Conservation (phyloP, 2,888 invertebrate species). For the Drosophila flavopinicola region DNA sequence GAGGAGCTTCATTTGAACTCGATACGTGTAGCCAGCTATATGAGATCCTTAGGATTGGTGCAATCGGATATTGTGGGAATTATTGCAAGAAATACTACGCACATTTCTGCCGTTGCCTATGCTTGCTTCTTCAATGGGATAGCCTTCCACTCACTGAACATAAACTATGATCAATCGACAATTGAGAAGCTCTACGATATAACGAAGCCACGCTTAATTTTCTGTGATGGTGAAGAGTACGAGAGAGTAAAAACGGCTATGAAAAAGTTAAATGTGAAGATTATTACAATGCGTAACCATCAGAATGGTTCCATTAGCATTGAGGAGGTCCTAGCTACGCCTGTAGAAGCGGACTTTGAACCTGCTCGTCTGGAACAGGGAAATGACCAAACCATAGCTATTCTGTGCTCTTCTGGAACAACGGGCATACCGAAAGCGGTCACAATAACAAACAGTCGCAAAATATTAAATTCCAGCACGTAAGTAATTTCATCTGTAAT, state of each 20-base stretch:
- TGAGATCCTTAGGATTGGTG: slow-evolving; percentile 50
- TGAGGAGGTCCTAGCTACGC: slow-evolving; percentile 38
- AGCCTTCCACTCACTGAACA: slow-evolving; percentile 67
- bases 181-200: slow-evolving; percentile 51
- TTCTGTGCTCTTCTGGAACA: slow-evolving; percentile 81
- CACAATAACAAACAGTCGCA: slow-evolving; percentile 58
- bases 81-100: slow-evolving; percentile 68
- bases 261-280: slow-evolving; percentile 19
- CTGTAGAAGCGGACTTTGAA: slow-evolving; percentile 38
- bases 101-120: slow-evolving; percentile 65
- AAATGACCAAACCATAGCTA: slow-evolving; percentile 71
- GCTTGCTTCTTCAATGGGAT: slow-evolving; percentile 74
- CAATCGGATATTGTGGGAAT: slow-evolving; percentile 74
- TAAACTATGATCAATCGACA: slow-evolving; percentile 44
- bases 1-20: slow-evolving; percentile 56
- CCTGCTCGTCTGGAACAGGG: slow-evolving; percentile 67
- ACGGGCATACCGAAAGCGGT: slow-evolving; percentile 79
- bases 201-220: slow-evolving; percentile 67
- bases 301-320: slow-evolving; percentile 36
- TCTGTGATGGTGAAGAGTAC: slow-evolving; percentile 69
- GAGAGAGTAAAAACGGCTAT: slow-evolving; percentile 49
- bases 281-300: slow-evolving; percentile 67
- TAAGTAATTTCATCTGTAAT: slow-evolving; percentile 19
- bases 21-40: slow-evolving; percentile 65
- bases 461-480: slow-evolving; percentile 22